Base-by-base conservation (phyloP, 2,113 vertebrate genomes). In the Nothobranchius kuhntae region DNA sequence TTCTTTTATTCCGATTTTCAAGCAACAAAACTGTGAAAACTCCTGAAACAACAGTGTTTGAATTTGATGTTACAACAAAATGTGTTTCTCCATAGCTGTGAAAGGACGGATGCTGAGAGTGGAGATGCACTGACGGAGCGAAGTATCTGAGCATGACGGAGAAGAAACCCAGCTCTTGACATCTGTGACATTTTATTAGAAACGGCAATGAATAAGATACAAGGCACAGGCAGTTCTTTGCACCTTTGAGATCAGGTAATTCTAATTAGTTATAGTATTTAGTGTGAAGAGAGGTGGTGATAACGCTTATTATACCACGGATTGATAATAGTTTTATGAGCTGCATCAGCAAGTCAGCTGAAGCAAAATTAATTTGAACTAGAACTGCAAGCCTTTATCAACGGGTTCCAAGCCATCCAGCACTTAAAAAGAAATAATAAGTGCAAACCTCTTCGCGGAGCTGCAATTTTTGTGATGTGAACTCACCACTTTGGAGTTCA, bases 31-130 rank as follows among this genome's bases (percentile, higher is more conserved):
- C 65, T 68, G 75, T 52, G 75, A 78, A 71, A 30, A 53, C 47
- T 30, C 47, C 1, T 17, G 13, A 60, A 38, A 65, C 8, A 53
- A 24, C 1, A 11, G 54, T 0, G 55, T 47, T 24, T 3, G 55
- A 75, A 68, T 77, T 40, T 48, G 58, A 68, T 8, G 57, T 47
- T 30, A 65, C 60, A 51, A 60, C 68, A 8, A n/a, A 44, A 30
- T 4, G 70, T n/a, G 13, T 51, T 78, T 73, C 69, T 81, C 64
- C 67, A 56, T 14, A 52, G 75, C 13, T 65, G 73, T 63, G 13
- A 59, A 13, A 24, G 36, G 76, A 80, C 80, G 75, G 72, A 73
- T 79, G 65, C 50, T 71, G 76, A 84, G 81, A 63, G 73, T 1
- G 71, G 13, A 1, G 70, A 65, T 68, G 59, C 68, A 79, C 40